Base-by-base conservation (phyloP, 92 coral and sea anemone species). In the Hydrozoanthus gracilis region DNA sequence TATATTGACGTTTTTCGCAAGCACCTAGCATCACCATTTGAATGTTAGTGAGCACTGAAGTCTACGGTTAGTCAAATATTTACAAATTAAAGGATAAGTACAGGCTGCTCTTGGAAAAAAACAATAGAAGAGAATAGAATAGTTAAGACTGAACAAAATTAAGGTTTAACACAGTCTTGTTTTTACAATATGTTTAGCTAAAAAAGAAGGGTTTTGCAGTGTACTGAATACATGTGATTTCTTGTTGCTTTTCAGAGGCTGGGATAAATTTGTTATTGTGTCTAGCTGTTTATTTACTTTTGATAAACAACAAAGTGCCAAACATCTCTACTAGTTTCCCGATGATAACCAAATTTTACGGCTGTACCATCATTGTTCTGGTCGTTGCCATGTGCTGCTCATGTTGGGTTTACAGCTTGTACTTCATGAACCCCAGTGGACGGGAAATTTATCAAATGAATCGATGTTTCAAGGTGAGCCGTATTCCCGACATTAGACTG, bases 281-380 rank as follows among this genome's bases (percentile, higher is more conserved):
- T 80, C 91, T 96, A 44, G 90, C 98, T 13, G 98, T 96, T 52
- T 96, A 96, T 82, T 89, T 96, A 7, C 89, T 95, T 67, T 89
- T 96, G 86, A 90, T 96, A 20, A 96, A 96, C 83, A 86, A 94
- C 48, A 96, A 96, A 78, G 92, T 96, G 95, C 98, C 98, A 2
- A 88, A 83, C 64, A 89, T 93, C n/a, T 96, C 98, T 27, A 93
- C 91, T 76, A 89, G 93, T 14, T 96, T 94, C 51, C 98, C 98
- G 0, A 93, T 96, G 74, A 83, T 96, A 62, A 92, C 98, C 74
- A 94, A 96, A 89, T 96, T 96, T 87, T 96, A 92, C 83, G 98
- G 94, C 74, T 96, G 96, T 69, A 89, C 98, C 4, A 96, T 96
- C 67, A 91, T 94, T 73, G 92, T 96, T 58, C 93, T 96, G 9